These are phyloP conservation scores for Brachionichthys hirsutus DNA, from an alignment of 2,113 vertebrate species.

Conservation along the genomic window DNA sequence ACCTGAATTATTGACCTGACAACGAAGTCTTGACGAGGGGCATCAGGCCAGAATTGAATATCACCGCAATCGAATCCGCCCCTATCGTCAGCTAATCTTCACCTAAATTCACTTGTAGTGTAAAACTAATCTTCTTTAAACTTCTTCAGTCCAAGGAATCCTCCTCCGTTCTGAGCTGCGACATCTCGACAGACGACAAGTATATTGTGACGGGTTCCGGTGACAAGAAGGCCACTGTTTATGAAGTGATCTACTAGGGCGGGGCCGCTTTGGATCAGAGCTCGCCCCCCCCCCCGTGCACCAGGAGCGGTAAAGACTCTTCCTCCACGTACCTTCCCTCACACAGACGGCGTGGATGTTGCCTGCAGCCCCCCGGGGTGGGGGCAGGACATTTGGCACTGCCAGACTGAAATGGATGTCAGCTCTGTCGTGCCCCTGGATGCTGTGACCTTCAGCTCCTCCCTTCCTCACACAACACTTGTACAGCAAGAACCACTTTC, in stretches of 20 bases:
- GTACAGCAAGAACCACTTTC: conserved; percentile 64
- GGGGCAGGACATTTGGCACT: conserved; percentile 59
- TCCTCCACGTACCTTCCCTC: conserved; percentile 62
- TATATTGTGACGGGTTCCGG: conserved; percentile 98
- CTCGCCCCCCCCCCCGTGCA: conserved; percentile 54
- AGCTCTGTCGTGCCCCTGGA: conserved; percentile 39
- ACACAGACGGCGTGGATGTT: conserved; percentile 72
- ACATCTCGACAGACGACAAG: conserved; percentile 96
- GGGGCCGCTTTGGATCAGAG: conserved; percentile 43
- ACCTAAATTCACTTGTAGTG: conserved; percentile 40
- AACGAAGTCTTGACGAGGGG: conserved; percentile 51
- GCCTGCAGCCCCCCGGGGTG: conserved; percentile 54
- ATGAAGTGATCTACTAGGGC: conserved; percentile 95
- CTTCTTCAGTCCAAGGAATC: conserved; percentile 91
- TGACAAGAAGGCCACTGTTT: conserved; percentile 98
- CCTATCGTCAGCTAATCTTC: conserved; percentile 46
- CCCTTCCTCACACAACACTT: conserved; percentile 65
- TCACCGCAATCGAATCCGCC: conserved; percentile 56
- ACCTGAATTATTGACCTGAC: conserved; percentile 70
- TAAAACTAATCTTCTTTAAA: conserved; percentile 21
- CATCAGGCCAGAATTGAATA: conserved; percentile 39
- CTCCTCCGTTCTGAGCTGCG: conserved; percentile 94
- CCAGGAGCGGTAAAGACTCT: conserved; percentile 51
- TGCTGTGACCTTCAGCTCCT: conserved; percentile 50
- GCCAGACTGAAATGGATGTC: conserved; percentile 56